These are phyloP conservation scores for Tinea trinotella DNA, from an alignment of 2,888 invertebrate species.

Conservation along the genomic window DNA sequence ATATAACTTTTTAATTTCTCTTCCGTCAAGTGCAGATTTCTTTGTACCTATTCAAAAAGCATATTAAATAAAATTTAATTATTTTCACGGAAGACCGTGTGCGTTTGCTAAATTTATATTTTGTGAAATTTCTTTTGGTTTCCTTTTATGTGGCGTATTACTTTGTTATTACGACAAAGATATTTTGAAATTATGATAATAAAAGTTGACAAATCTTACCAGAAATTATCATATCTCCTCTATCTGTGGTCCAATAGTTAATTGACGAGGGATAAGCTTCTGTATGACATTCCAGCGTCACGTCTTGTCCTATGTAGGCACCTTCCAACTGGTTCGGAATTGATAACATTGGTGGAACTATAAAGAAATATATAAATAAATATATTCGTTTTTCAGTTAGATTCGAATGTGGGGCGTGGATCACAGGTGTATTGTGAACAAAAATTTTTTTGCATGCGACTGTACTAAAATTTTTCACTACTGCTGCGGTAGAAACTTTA, in stretches of 20 bases:
- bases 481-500: neutral
- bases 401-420: neutral
- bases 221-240: conserved; percentile 94
- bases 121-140: neutral
- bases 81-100: neutral
- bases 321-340: conserved; percentile 94
- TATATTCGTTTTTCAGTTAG: neutral
- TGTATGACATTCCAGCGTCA: conserved; percentile 89
- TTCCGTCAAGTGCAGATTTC: conserved; percentile 12
- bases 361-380: neutral
- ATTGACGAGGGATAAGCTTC: conserved; percentile 94
- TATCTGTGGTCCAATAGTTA: conserved; percentile 94
- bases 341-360: conserved; percentile 94
- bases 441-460: too few relatives aligned
- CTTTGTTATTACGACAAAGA: neutral
- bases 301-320: conserved; percentile 90
- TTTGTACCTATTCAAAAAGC: conserved; percentile 11
- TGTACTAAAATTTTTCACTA: neutral
- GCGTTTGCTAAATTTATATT: neutral
- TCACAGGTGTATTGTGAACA: too few relatives aligned
- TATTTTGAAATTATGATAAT: neutral
- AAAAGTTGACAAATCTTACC: conserved; percentile 76
- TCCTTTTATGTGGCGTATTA: neutral
- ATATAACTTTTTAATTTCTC: conserved; percentile 2
- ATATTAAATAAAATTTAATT: conserved; percentile 9